These are phyloP conservation scores for Poecile montanus DNA, from an alignment of 2,797 vertebrate genomes.

Conservation along the genomic window DNA sequence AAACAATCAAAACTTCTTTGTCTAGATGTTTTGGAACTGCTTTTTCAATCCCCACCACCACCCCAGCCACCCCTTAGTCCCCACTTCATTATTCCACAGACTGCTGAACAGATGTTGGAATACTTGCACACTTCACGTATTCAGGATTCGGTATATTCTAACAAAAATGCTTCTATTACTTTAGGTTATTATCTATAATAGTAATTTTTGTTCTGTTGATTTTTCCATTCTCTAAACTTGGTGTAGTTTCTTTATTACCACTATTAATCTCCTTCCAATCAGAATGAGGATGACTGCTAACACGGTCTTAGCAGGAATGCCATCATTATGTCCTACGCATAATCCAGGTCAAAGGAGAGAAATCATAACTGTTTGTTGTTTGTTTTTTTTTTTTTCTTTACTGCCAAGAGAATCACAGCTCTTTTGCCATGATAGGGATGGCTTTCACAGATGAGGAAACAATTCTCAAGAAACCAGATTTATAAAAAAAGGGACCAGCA, in stretches of 20 bases:
- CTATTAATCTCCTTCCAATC: background rate
- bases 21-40: background rate
- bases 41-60: background rate
- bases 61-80: background rate
- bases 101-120: background rate
- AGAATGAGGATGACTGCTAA: background rate
- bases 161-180: background rate
- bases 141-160: background rate
- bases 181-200: background rate
- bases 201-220: background rate
- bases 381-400: background rate
- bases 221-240: background rate
- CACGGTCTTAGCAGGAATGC: background rate
- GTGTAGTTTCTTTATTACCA: background rate
- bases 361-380: background rate
- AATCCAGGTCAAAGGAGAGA: background rate
- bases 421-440: background rate
- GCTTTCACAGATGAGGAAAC: background rate
- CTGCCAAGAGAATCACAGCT: background rate
- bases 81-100: background rate
- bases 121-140: background rate
- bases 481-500: background rate
- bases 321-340: background rate
- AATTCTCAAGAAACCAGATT: background rate
- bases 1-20: background rate